Base-by-base conservation (phyloP, 2,113 vertebrate genomes). In the Thomomys bottae region DNA sequence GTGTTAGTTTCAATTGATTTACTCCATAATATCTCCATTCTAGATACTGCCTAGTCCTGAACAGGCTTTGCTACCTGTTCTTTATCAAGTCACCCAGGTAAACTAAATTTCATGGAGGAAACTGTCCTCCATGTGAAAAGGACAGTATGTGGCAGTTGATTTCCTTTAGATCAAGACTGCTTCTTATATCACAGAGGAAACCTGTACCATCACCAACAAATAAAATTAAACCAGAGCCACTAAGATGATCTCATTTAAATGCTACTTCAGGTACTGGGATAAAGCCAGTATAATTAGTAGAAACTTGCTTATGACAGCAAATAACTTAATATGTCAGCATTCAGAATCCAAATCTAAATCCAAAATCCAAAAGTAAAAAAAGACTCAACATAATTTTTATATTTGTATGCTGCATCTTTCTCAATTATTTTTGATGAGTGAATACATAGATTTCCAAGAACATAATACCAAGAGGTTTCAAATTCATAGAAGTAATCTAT, bases 241-340 rank as follows among this genome's bases (percentile, higher is more conserved):
- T 79, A 88, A 92, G 61, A 87, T 96, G 87, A 90, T 87, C 59
- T 87, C 79, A 78, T 34, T 72, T 93, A 95, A 97, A 96, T 81
- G 85, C 38, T 82, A 96, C 79, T 49, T 54, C 71, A 73, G 85
- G 49, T 17, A 80, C 30, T 30, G 23, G 71, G 32, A 17, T 34
- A 63, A 76, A 84, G 3, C n/a, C 28, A 23, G 36, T 67, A 0
- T 57, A 64, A 54, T 63, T 23, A 89, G 9, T 38, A 72, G 42
- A 91, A 84, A 5, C 14, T 40, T 81, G 18, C 67, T 88, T 91
- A 34, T 78, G 36, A 57, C 8, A 87, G 6, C 30, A 89, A 84
- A 68, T 23, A 84, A 12, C 59, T 92, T 87, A 81, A 87, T 77
- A 89, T 84, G 38, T 84, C 26, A 91, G 42, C 5, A 76, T 38